Evolutionary conservation across 2,888 invertebrate species (phyloP).

Genomic region (Plagodis dolabraria): DNA sequence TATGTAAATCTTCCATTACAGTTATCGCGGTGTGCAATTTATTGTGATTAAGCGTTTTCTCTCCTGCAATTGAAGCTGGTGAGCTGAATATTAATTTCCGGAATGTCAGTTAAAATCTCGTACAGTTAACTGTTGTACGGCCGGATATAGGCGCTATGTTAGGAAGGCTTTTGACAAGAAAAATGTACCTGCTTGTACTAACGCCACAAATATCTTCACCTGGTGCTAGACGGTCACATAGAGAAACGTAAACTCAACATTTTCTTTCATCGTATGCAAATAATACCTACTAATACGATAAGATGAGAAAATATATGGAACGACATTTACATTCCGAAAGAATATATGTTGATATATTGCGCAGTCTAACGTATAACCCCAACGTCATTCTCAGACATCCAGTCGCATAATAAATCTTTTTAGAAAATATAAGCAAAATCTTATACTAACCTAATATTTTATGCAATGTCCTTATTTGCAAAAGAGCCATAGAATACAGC

Average conservation of each 20-base stretch:
- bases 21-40: conserved; percentile 19
- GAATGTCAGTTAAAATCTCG: conserved; percentile 1
- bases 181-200: no score
- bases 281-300: no score
- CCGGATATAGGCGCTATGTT: no score
- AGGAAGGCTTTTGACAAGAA: no score
- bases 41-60: conserved; percentile 14
- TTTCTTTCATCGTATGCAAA: no score
- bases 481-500: conserved; percentile 60
- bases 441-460: conserved; percentile 46
- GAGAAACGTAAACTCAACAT: no score
- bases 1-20: conserved; percentile 24
- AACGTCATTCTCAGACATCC: conserved; percentile 8
- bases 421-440: conserved; percentile 31
- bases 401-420: conserved; percentile 44
- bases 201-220: no score
- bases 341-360: no score
- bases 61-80: conserved; percentile 10
- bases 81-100: conserved; percentile 12
- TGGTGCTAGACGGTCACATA: no score
- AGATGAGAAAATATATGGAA: no score
- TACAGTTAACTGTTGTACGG: background rate
- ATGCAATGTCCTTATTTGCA: conserved; percentile 66
- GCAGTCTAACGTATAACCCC: background rate
- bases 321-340: no score